Evolutionary conservation across 35 echinoderm and acorn worm species (phyloP).

Genomic region (Lytechinus pictus): DNA sequence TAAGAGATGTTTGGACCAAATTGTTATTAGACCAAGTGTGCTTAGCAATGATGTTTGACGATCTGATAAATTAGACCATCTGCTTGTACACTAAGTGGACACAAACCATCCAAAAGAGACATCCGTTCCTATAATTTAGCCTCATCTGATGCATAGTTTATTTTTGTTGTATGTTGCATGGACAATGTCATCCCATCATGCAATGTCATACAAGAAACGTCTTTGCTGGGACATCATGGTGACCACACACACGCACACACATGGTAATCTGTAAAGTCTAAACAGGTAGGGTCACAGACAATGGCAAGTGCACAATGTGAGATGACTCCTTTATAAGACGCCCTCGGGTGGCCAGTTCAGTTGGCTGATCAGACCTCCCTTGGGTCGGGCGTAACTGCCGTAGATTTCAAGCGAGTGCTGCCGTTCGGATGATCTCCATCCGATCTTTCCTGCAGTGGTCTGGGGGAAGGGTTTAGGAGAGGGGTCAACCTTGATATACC

Average conservation of each 20-base stretch:
- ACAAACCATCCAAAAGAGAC: background rate
- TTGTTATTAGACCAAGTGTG: too few species aligned
- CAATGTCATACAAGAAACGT: background rate
- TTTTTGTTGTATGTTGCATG: background rate
- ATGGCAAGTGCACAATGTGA: background rate
- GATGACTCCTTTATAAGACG: constrained; percentile 45
- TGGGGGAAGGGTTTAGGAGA: constrained; percentile 81
- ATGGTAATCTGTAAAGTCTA: background rate
- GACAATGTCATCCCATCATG: background rate
- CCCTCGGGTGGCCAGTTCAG: constrained; percentile 96
- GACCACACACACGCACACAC: background rate
- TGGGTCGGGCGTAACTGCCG: constrained; percentile 87
- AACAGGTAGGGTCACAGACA: background rate
- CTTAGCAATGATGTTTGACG: too few species aligned
- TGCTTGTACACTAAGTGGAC: too few species aligned
- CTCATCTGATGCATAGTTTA: background rate
- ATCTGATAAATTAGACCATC: too few species aligned
- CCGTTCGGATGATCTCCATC: constrained; percentile 81
- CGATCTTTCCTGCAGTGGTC: constrained; percentile 71
- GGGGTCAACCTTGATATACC: constrained; percentile 89
- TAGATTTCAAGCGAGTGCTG: constrained; percentile 81
- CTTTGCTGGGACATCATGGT: background rate
- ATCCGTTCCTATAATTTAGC: background rate
- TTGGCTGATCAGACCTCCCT: constrained; percentile 85
- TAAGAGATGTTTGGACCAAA: too few species aligned